Base-by-base conservation (phyloP, 2,797 vertebrate genomes). In the Borostomias antarcticus region DNA sequence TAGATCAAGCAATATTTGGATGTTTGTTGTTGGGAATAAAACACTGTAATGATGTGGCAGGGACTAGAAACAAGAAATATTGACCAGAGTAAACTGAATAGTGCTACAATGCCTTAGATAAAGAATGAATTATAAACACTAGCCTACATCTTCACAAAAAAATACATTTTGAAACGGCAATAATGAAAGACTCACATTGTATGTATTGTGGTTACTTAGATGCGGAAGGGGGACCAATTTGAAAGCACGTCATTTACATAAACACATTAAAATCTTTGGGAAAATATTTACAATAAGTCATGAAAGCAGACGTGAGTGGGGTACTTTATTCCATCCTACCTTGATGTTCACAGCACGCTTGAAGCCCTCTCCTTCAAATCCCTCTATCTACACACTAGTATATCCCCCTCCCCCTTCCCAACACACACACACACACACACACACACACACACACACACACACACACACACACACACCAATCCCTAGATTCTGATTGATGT, bases 401-500 rank as follows among this genome's bases (percentile, higher is more conserved):
- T 29, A 11, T n/a, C 21, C 29, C 17, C 43, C 51, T 43, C 58
- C 11, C 40, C 9, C 13, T 33, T n/a, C 37, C n/a, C 25, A 11
- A 29, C 37, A 40, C 37, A 40, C 15, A 40, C n/a, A 17, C 32
- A n/a, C 6, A 23, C 26, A n/a, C n/a, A n/a, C n/a, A n/a, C n/a
- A n/a, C n/a, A n/a, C n/a, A n/a, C n/a, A n/a, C n/a, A n/a, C n/a
- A n/a, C n/a, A n/a, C n/a, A n/a, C n/a, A n/a, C n/a, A n/a, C n/a
- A n/a, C n/a, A 29, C 37, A 40, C 37, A 40, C 15, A 40, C n/a
- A 17, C 32, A n/a, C 6, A 23, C 26, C 25, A 8, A 10, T 56
- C 9, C 19, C 5, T 51, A 9, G 37, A 47, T 35, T 26, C 28
- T 74, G 80, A 85, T 58, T 66, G 58, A 79, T 64, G 70, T 56